Base-by-base conservation (phyloP, 2,113 vertebrate species). In the Cololabis saira region DNA sequence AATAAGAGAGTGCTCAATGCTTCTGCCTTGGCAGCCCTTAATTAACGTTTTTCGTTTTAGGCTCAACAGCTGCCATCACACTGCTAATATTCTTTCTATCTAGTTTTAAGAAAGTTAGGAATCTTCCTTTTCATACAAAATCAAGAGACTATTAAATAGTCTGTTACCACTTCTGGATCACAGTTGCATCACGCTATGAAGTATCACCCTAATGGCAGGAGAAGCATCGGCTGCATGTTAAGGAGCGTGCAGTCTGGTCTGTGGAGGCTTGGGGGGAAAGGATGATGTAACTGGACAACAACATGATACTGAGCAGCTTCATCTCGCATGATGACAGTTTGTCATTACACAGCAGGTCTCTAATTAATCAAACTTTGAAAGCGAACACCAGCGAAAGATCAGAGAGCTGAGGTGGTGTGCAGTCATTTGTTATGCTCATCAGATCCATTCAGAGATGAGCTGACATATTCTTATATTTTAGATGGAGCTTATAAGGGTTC, bases 171-270 rank as follows among this genome's bases (percentile, higher is more conserved):
- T 44, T 77, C 74, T 65, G 68, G 74, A 82, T 81, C 58, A 45
- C 24, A 53, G 76, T 91, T 93, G 88, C 91, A 86, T 93, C 90
- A 92, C 73, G 72, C 57, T 84, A 70, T 84, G 60, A 84, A 83
- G 78, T 62, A 66, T 82, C 82, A 51, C 67, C 76, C 63, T 70
- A 50, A 9, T 76, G 51, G 56, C 37, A 70, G 54, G 60, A 57
- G 61, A 49, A 78, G 81, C 60, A 54, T 76, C 67, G 74, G 73
- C 60, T 79, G 81, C 80, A 88, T 88, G 63, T 80, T 63, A 87
- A 90, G 57, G 44, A 85, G 74, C 61, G 50, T 50, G 22, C 50
- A 60, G 63, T 53, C 53, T 15, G 58, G 60, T 62, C 67, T 49
- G 22, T 2, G 7, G 49, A 51, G 70, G 10, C 47, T 59, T 14